Base-by-base conservation (phyloP, 1,140 invertebrate genomes). In the Subanguina moxae region DNA sequence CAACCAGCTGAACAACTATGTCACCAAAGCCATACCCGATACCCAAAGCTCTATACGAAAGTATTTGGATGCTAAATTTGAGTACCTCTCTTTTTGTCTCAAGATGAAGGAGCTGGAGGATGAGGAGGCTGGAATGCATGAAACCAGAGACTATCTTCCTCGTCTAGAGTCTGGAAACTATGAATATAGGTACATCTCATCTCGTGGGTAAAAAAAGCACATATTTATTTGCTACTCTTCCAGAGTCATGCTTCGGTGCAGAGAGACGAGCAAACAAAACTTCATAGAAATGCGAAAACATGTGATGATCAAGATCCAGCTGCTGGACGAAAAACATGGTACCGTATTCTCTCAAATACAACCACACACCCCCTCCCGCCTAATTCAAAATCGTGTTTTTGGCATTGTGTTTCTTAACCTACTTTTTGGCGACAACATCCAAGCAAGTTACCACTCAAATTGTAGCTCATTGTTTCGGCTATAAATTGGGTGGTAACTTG, bases 161-260 rank as follows among this genome's bases (percentile, higher is more conserved):
- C 86, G 95, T 48, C 91, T 98, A 0, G 94, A 97, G 85, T 97
- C 94, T 7, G 95, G 95, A 63, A 98, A 98, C 84, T 98, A 97
- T 85, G 94, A 98, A 84, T 98, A 97, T 83, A 89, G 94, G 88
- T 90, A 71, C 1, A 21, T n/a, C 62, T 43, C 8, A 25, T 21
- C 38, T 32, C n/a, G n/a, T 46, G 15, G 15, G 45, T 15, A 21
- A 15, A 46, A 46, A 46, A 15, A 15, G 15, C 45, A 46, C 15
- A 46, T 15, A 46, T 46, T 63, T 13, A 63, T 17, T 63, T 63
- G 11, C 11, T 58, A 13, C 74, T 17, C n/a, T n/a, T n/a, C n/a
- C 38, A 71, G 72, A 72, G 84, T 97, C 62, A 89, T 97, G 45
- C 84, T 98, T 7, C 87, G 94, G 62, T 97, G 94, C 85, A 88